Evolutionary conservation across 2,113 vertebrate species (phyloP), one percentile per base, ranked within the genome.

Genomic region (Athene cunicularia): DNA sequence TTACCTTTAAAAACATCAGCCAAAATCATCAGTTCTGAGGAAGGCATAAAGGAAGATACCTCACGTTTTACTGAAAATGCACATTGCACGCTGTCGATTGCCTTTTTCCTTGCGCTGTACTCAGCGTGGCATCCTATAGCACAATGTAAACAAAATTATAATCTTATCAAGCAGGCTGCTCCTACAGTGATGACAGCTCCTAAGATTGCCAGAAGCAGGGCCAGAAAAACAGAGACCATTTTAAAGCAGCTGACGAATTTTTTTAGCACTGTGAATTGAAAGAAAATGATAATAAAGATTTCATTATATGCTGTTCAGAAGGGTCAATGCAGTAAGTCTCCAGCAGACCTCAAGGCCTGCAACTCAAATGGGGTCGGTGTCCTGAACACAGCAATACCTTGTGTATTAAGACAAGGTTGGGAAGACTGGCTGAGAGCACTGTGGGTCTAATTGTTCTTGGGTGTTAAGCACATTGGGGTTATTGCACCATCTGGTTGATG

Each of bases 101-200:
- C 93, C 93, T 80, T 97, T 97, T 97, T 90, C 95, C 88, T 94
- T n/a, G 26, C 1, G 37, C 94, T 93, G 80, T 86, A 95, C 97
- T 97, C 98, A 97, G 97, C 87, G 49, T 89, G 97, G 95, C 95
- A 96, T 98, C 96, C 24, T 95, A 97, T 96, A 97, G 96, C 95
- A 97, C 97, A 98, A 90, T 96, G 96, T 98, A 98, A 98, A 98
- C 98, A 98, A 97, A 98, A 98, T 98, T 98, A 98, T 96, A 97
- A 97, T 98, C 97, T 98, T 98, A 98, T 98, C 98, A 97, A 96
- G 95, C 94, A 97, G 94, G 81, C 98, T 97, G 91, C 76, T 90
- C 95, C 94, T 64, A 87, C 18, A n/a, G 97, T 17, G 96, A 94
- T 97, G 95, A 91, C 97, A 97, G 97, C 90, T 64, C 71, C 96